Evolutionary conservation across 2,888 invertebrate genomes (phyloP), one percentile per base, ranked within the genome.

Genomic region (Lymantria monacha): DNA sequence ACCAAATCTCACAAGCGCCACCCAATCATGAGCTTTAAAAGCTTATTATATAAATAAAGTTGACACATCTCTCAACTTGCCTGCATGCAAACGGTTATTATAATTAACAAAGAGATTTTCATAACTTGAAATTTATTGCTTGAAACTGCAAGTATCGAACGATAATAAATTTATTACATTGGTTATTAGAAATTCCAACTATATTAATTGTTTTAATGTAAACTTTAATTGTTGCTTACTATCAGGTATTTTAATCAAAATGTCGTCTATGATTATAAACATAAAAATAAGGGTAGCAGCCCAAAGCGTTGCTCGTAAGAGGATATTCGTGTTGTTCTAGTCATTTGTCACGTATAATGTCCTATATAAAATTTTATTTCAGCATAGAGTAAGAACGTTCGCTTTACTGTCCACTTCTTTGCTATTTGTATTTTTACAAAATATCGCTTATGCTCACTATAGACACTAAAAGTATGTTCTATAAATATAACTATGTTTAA

Each of bases 291-390:
- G 66, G 73, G 72, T 55, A 61, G 66, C 61, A 55, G 69, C 70
- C 66, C 55, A 69, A 69, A 74, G 67, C 68, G 73, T 72, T 70
- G 69, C 69, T 72, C 61, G 68, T 74, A 72, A 79, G 69, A 77
- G 76, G 78, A 74, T 79, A 79, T 75, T 77, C 74, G 74, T 79
- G 79, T 80, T 79, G 77, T 79, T 76, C 74, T 64, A 70, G 74
- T 78, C 80, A 79, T 81, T 85, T 82, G 79, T 85, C 82, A 82
- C 79, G 74, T 80, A 81, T 83, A 85, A 84, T 85, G 80, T 76
- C 72, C 74, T 63, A 78, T 79, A 81, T 83, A 84, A 84, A 82
- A 81, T 79, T 82, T 81, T 83, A 83, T 83, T 81, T 79, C 72
- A 72, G 71, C 75, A 72, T 76, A 77, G 77, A 79, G 78, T 74